These are phyloP conservation scores for Chromis chromis DNA, from an alignment of 2,797 vertebrate genomes.

Conservation along the genomic window DNA sequence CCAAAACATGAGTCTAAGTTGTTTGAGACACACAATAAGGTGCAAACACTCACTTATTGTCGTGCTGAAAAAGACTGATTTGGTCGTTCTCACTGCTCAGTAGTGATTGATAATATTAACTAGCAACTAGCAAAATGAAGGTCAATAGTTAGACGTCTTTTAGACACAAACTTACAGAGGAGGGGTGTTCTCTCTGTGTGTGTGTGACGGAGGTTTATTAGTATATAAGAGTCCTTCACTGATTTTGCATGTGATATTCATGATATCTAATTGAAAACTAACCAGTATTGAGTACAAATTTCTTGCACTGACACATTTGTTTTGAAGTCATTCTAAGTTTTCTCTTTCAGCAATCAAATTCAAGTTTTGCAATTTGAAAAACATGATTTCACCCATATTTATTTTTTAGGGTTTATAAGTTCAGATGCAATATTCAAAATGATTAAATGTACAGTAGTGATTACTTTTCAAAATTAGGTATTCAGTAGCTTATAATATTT, in stretches of 20 bases:
- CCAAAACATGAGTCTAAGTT: background rate
- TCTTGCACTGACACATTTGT: background rate
- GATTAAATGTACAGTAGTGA: background rate
- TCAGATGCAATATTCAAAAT: background rate
- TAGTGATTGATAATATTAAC: slow-evolving; percentile 25
- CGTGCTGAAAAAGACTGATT: slow-evolving; percentile 3
- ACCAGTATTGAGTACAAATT: background rate
- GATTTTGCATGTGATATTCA: background rate
- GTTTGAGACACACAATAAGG: background rate
- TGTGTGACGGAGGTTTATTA: too few species aligned
- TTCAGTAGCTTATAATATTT: too few species aligned
- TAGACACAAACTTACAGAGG: background rate
- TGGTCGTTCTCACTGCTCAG: background rate
- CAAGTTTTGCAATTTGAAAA: too few species aligned
- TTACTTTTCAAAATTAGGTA: background rate
- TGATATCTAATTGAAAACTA: too few species aligned
- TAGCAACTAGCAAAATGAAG: slow-evolving; percentile 18
- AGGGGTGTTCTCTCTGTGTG: too few species aligned
- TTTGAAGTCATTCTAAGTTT: background rate
- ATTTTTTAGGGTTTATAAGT: background rate
- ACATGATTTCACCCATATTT: background rate
- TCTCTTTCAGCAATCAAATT: too few species aligned
- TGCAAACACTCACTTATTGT: background rate
- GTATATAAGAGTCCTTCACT: too few species aligned
- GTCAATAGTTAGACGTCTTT: slow-evolving; percentile 14